Conservation (phyloP, 2,888 invertebrate genomes). For the Prionchulus punctatus region DNA sequence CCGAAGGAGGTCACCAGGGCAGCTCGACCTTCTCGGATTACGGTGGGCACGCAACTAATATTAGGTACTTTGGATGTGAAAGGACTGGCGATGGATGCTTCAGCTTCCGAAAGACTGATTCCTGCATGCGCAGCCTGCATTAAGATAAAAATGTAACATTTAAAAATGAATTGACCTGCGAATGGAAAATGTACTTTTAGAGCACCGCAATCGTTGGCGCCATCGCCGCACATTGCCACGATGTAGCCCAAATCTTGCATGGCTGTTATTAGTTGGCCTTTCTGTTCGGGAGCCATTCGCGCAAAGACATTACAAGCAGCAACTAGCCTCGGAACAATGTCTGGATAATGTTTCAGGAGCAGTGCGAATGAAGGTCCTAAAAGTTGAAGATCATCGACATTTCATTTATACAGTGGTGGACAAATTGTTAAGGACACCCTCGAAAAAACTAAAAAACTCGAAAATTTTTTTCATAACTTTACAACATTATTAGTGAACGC, state of each 20-base stretch:
- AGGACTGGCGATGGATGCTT: constrained; percentile 45
- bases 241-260: constrained; percentile 34
- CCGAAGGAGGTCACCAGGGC: constrained; percentile 75
- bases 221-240: constrained; percentile 38
- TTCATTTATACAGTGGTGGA: no score
- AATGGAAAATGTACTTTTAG: constrained; percentile 35
- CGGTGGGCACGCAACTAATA: constrained; percentile 33
- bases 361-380: constrained; percentile 1
- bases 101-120: constrained; percentile 42
- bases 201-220: constrained; percentile 37
- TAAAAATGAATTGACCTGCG: no score
- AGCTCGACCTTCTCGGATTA: constrained; percentile 46
- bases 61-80: constrained; percentile 40
- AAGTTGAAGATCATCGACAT: no score
- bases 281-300: constrained; percentile 47
- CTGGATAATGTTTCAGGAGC: background rate
- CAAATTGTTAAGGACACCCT: no score
- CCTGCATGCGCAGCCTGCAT: constrained; percentile 37
- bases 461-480: no score
- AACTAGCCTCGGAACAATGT: constrained; percentile 1
- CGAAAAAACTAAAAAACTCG: no score
- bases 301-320: constrained; percentile 56
- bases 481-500: no score
- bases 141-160: no score
- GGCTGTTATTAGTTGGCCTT: constrained; percentile 34